phyloP scores from a whole-genome alignment of 2,113 vertebrate species.

The Henicopernis longicauda region DNA sequence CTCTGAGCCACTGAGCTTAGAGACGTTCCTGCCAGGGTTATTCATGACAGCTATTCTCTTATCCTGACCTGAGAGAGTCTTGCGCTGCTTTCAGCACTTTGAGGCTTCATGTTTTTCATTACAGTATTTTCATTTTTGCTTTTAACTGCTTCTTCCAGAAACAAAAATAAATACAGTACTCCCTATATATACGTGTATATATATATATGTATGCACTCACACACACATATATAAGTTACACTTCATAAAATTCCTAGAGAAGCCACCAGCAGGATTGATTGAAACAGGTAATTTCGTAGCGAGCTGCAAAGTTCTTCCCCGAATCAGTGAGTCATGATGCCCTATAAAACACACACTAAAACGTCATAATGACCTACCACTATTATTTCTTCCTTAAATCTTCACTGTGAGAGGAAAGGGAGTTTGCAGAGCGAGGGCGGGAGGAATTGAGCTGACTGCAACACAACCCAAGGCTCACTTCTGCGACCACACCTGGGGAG shows the following conservation, averaged over 20 bases:
- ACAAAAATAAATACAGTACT: not conserved
- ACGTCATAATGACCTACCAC: slow-evolving; percentile 48
- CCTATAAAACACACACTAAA: slow-evolving; percentile 63
- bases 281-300: slow-evolving; percentile 25
- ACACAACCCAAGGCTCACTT: not conserved
- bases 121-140: not conserved
- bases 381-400: slow-evolving; percentile 49
- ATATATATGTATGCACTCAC: not conserved
- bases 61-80: not conserved
- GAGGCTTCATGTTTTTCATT: not conserved
- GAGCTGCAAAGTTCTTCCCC: slow-evolving; percentile 40
- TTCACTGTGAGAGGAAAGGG: not conserved
- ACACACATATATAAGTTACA: not conserved
- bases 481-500: fast-evolving
- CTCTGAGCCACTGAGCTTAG: not conserved
- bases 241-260: slow-evolving; percentile 38
- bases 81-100: not conserved
- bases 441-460: not conserved
- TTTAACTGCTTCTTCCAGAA: not conserved
- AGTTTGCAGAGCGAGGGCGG: not conserved
- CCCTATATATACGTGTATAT: not conserved
- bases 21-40: not conserved
- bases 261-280: slow-evolving; percentile 33
- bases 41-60: not conserved
- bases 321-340: slow-evolving; percentile 53